phyloP scores from a whole-genome alignment of 2,888 invertebrate genomes.

The Rhingia rostrata region DNA sequence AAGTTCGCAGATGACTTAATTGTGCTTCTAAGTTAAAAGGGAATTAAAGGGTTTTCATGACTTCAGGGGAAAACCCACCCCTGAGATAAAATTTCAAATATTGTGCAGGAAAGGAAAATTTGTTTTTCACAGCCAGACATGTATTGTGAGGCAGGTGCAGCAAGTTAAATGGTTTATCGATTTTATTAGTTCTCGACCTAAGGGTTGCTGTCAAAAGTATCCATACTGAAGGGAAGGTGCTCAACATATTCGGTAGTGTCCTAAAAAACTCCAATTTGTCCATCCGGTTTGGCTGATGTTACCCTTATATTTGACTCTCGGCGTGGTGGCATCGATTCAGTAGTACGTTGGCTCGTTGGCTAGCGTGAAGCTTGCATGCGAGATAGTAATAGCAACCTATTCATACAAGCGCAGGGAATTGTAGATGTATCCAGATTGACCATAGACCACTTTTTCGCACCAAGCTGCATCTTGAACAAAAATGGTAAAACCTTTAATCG shows the following conservation, averaged over 20 bases:
- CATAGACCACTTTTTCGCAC: too few species aligned
- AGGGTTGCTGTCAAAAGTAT: not conserved
- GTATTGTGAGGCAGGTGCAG: constrained; percentile 8
- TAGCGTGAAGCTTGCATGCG: too few species aligned
- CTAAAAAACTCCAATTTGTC: not conserved
- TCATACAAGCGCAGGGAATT: too few species aligned
- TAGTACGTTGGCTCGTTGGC: too few species aligned
- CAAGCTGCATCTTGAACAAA: too few species aligned
- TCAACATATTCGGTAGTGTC: not conserved
- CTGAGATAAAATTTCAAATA: not conserved
- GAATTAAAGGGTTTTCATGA: constrained; percentile 2
- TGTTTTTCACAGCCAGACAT: not conserved
- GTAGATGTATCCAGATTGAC: too few species aligned
- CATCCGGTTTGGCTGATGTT: too few species aligned
- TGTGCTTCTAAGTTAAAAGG: constrained; percentile 23
- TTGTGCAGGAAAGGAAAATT: not conserved
- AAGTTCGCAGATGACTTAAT: constrained; percentile 35
- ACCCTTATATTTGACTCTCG: too few species aligned
- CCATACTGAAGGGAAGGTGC: not conserved
- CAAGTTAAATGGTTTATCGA: constrained; percentile 1
- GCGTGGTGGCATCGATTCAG: too few species aligned
- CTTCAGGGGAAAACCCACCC: not conserved
- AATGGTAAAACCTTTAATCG: too few species aligned
- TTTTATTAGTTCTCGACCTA: constrained; percentile 4
- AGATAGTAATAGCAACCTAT: too few species aligned